Conservation (phyloP, 2,888 invertebrate species). For the Sinohyriopsis cumingii region DNA sequence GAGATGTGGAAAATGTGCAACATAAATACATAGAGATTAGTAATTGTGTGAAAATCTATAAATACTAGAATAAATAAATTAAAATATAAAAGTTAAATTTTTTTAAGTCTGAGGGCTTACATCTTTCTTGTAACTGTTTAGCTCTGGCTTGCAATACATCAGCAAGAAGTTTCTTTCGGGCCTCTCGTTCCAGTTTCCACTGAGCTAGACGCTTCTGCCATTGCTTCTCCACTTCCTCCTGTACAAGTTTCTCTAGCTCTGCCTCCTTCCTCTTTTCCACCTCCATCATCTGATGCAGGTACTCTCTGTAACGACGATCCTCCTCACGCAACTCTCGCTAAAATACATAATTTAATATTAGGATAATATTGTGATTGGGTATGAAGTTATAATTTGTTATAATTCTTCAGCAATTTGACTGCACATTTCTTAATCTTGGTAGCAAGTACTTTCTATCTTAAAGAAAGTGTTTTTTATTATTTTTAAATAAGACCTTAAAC, state of each 20-base stretch:
- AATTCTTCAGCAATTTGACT: no score
- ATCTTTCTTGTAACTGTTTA: slow-evolving; percentile 65
- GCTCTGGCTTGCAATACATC: slow-evolving; percentile 64
- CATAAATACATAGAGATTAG: no score
- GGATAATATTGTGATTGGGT: no score
- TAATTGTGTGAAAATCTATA: slow-evolving; percentile 3
- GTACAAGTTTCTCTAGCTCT: slow-evolving; percentile 66
- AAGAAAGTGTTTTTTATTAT: no score
- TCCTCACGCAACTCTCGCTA: slow-evolving; percentile 69
- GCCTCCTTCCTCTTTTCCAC: slow-evolving; percentile 64
- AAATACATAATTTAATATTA: no score
- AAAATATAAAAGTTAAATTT: not conserved
- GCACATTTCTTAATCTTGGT: no score
- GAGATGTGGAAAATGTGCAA: no score
- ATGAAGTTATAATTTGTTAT: no score
- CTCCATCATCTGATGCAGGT: slow-evolving; percentile 62
- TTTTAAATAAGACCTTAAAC: no score
- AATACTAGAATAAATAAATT: not conserved
- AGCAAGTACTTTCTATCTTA: no score
- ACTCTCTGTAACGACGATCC: slow-evolving; percentile 66
- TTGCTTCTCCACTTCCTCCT: slow-evolving; percentile 68
- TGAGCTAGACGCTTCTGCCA: slow-evolving; percentile 70
- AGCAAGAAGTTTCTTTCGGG: slow-evolving; percentile 65
- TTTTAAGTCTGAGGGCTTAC: slow-evolving; percentile 49
- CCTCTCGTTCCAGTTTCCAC: slow-evolving; percentile 66